phyloP scores from a whole-genome alignment of 2,888 invertebrate genomes.

The Hybos culiciformis region DNA sequence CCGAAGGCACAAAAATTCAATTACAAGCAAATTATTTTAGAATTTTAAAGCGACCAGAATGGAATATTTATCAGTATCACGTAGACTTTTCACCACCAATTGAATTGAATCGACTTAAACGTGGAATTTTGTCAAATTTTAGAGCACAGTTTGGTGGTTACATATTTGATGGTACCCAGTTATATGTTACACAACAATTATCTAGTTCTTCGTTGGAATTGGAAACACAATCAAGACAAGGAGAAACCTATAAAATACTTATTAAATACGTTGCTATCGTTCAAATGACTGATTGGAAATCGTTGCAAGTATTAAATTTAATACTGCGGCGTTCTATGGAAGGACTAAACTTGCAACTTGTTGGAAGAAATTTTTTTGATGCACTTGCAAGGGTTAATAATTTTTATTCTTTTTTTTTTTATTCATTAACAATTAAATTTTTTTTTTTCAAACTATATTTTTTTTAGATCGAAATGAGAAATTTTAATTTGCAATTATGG shows the following conservation, averaged over 20 bases:
- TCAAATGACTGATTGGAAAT: conserved; percentile 49
- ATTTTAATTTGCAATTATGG: conserved; percentile 61
- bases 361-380: conserved; percentile 63
- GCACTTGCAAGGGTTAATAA: conserved; percentile 45
- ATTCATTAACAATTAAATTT: neutral
- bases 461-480: conserved; percentile 41
- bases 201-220: conserved; percentile 44
- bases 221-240: conserved; percentile 41
- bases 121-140: conserved; percentile 46
- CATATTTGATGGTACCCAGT: conserved; percentile 59
- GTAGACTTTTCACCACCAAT: conserved; percentile 61
- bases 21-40: conserved; percentile 57
- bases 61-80: conserved; percentile 58
- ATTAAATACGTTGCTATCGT: conserved; percentile 50
- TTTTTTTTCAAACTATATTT: no score
- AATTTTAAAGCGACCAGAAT: conserved; percentile 48
- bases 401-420: neutral
- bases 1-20: conserved; percentile 37
- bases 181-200: conserved; percentile 49
- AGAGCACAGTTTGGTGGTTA: conserved; percentile 46
- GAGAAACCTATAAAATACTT: conserved; percentile 40
- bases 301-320: conserved; percentile 66
- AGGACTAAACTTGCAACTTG: conserved; percentile 48
- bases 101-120: conserved; percentile 48
- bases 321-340: conserved; percentile 48